Conservation (phyloP, 1,140 invertebrate species). For the Danaus plexippus region DNA sequence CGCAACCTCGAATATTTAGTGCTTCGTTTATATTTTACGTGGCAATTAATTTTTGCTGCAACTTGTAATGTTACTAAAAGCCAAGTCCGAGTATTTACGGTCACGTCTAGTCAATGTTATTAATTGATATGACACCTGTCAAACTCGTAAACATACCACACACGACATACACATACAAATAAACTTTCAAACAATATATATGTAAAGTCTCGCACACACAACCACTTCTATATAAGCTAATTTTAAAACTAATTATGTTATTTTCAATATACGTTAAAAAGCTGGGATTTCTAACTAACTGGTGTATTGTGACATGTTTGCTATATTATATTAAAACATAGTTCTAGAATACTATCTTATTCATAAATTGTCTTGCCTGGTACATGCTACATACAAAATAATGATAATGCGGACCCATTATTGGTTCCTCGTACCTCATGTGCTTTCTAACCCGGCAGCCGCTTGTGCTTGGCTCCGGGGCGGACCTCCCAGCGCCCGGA, state of each 20-base stretch:
- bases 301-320: no score
- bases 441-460: slow-evolving; percentile 68
- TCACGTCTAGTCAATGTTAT: slow-evolving; percentile 19
- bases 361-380: slow-evolving; percentile 13
- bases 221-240: no score
- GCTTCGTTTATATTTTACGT: slow-evolving; percentile 21
- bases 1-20: slow-evolving; percentile 17
- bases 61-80: slow-evolving; percentile 5
- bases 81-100: slow-evolving; percentile 11
- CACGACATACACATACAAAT: no score
- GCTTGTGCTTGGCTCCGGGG: slow-evolving; percentile 66
- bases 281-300: no score
- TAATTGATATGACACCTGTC: slow-evolving; percentile 33
- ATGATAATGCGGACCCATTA: slow-evolving; percentile 36
- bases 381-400: slow-evolving; percentile 9
- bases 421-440: slow-evolving; percentile 33
- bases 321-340: no score
- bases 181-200: no score
- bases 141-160: slow-evolving; percentile 12
- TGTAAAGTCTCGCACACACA: no score
- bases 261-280: no score
- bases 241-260: no score
- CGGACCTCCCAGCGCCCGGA: slow-evolving; percentile 45
- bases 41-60: slow-evolving; percentile 20
- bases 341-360: no score